These are phyloP conservation scores for Oncorhynchus keta DNA, from an alignment of 2,113 vertebrate genomes.

Conservation along the genomic window DNA sequence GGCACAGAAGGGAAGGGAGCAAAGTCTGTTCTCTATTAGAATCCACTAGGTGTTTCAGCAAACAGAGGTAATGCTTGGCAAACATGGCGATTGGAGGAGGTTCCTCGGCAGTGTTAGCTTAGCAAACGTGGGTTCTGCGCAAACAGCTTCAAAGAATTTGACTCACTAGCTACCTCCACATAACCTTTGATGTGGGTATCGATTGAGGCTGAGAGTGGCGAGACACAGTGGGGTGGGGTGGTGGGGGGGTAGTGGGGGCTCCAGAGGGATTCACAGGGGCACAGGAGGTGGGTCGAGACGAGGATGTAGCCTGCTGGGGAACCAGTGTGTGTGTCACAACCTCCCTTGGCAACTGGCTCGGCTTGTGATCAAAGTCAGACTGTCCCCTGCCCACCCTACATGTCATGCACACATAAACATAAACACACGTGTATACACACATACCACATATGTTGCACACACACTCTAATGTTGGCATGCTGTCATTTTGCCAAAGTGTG, in stretches of 20 bases:
- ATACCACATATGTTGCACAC: too few species aligned
- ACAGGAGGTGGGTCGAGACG: neutral
- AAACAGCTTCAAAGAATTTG: constrained; percentile 83
- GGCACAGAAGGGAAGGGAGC: constrained; percentile 6
- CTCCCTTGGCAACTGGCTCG: too few species aligned
- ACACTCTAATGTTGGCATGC: too few species aligned
- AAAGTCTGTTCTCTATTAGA: constrained; percentile 72
- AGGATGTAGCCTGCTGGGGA: neutral
- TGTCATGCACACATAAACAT: too few species aligned
- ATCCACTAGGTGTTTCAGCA: constrained; percentile 81
- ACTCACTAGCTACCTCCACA: constrained; percentile 67
- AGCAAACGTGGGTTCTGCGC: constrained; percentile 76
- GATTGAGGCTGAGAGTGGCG: constrained; percentile 68
- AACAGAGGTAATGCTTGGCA: constrained; percentile 83
- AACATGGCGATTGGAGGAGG: constrained; percentile 78
- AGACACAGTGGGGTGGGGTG: neutral
- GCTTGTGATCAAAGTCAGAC: too few species aligned
- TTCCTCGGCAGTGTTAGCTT: constrained; percentile 75
- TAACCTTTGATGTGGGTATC: constrained; percentile 80
- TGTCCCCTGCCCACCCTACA: too few species aligned
- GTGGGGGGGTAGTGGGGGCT: constrained; percentile 50
- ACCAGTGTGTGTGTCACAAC: neutral
- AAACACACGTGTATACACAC: too few species aligned
- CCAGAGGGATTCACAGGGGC: constrained; percentile 29
- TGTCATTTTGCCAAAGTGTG: too few species aligned